These are phyloP conservation scores for Odontophorus gujanensis DNA, from an alignment of 2,113 vertebrate species.

Conservation along the genomic window DNA sequence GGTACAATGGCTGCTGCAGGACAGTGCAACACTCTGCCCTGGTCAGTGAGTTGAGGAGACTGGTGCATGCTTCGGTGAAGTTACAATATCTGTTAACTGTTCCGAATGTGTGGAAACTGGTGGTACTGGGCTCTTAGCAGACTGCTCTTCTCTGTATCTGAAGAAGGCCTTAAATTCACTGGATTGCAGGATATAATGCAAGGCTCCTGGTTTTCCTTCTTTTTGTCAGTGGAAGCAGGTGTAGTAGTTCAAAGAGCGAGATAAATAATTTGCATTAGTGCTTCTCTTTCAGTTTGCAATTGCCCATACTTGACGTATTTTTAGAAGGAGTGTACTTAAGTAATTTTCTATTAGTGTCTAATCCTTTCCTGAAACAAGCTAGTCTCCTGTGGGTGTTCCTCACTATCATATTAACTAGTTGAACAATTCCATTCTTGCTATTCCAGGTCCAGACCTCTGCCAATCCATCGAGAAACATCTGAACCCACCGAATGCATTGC, in stretches of 20 bases:
- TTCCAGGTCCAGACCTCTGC: not conserved
- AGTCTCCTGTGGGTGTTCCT: not conserved
- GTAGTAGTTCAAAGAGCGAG: not conserved
- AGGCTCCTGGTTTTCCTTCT: not conserved
- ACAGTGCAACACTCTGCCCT: not conserved
- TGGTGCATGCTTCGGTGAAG: not conserved
- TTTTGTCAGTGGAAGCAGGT: not conserved
- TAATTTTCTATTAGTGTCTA: not conserved
- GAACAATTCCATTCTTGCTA: not conserved
- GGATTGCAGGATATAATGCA: not conserved
- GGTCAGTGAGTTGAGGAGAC: not conserved
- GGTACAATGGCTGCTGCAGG: not conserved
- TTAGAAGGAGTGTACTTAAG: not conserved
- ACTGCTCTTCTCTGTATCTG: not conserved
- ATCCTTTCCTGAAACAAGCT: not conserved
- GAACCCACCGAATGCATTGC: rapidly evolving
- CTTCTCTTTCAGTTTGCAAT: not conserved
- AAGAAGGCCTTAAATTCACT: not conserved
- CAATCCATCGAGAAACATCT: not conserved
- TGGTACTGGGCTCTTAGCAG: not conserved
- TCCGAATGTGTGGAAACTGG: not conserved
- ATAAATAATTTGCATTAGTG: not conserved
- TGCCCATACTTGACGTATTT: not conserved
- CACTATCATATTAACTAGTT: not conserved
- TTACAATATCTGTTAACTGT: not conserved